phyloP scores from a whole-genome alignment of 2,888 invertebrate species.

The Brenthis daphne region DNA sequence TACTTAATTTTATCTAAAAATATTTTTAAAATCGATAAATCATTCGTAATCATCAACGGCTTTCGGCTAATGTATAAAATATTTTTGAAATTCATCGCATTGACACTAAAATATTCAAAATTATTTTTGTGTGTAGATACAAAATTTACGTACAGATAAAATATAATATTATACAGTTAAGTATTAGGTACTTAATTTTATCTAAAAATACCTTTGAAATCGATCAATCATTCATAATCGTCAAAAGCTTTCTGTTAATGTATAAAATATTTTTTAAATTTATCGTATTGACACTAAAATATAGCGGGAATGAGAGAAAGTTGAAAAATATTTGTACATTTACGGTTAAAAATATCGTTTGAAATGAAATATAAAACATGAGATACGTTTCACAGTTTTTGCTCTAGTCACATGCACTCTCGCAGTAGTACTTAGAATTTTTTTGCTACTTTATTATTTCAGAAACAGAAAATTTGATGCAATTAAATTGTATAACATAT shows the following conservation, averaged over 20 bases:
- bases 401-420: not conserved
- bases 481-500: not conserved
- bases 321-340: conserved; percentile 8
- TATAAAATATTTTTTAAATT: conserved; percentile 9
- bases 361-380: not conserved
- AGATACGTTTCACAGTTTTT: not conserved
- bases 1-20: not conserved
- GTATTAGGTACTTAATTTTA: not conserved
- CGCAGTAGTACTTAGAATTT: not conserved
- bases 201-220: not conserved
- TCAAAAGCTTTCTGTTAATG: not conserved
- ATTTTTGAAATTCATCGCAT: not conserved
- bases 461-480: not conserved
- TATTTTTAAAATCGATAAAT: not conserved
- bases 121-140: no score
- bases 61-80: conserved; percentile 2
- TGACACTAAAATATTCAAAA: not conserved
- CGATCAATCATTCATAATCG: not conserved
- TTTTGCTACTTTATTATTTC: not conserved
- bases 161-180: no score
- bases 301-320: not conserved
- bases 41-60: not conserved
- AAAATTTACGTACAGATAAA: no score
- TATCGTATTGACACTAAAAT: conserved; percentile 4
- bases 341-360: conserved; percentile 2